These are phyloP conservation scores for Chlorodrepanis virens DNA, from an alignment of 2,113 vertebrate genomes.

Conservation along the genomic window DNA sequence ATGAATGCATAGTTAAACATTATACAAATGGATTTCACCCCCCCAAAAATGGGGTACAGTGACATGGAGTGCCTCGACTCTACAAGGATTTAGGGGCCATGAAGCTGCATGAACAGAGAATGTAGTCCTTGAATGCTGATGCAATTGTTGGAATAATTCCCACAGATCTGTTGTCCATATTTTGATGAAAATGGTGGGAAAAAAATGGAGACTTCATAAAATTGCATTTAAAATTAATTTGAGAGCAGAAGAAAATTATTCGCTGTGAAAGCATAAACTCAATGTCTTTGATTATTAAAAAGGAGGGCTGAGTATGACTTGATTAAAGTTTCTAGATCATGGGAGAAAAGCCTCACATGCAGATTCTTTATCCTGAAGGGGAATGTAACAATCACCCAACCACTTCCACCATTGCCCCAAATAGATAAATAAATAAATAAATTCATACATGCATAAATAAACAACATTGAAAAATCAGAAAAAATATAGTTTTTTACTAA, in stretches of 20 bases:
- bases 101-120: not conserved
- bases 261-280: not conserved
- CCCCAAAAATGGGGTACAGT: not conserved
- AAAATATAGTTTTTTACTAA: not conserved
- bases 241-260: not conserved
- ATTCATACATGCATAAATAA: not conserved
- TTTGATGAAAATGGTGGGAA: not conserved
- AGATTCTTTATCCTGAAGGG: not conserved
- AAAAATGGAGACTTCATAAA: not conserved
- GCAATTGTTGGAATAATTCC: not conserved
- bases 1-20: not conserved
- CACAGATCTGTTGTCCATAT: conserved; percentile 10
- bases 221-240: not conserved
- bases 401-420: not conserved
- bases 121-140: not conserved
- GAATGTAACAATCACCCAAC: not conserved
- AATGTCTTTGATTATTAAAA: not conserved
- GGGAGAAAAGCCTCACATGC: not conserved
- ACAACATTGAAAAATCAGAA: not conserved
- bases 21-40: not conserved
- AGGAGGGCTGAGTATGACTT: not conserved
- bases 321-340: not conserved
- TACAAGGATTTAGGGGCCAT: not conserved
- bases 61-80: not conserved
- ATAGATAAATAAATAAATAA: not conserved